Conservation (phyloP, 2,888 invertebrate genomes). For the Melanargia galathea region DNA sequence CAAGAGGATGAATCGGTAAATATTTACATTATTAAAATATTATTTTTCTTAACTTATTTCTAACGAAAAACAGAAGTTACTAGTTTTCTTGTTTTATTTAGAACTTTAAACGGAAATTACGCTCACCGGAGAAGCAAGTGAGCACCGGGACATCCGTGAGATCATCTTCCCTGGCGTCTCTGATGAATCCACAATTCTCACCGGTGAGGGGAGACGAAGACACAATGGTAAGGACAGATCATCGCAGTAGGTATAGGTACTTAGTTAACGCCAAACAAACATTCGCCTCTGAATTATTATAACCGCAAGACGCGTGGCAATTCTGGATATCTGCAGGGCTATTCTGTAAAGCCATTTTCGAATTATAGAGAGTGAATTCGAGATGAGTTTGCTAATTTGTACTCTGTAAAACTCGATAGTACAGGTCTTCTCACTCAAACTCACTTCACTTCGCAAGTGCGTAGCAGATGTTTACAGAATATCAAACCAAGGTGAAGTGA, state of each 20-base stretch:
- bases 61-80: not conserved
- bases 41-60: not conserved
- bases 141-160: constrained; percentile 68
- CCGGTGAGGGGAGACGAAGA: constrained; percentile 61
- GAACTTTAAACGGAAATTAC: constrained; percentile 85
- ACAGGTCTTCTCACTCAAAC: no score
- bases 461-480: no score
- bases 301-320: no score
- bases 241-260: not conserved
- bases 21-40: constrained; percentile 8
- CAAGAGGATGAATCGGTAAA: constrained; percentile 71
- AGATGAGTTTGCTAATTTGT: no score
- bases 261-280: no score
- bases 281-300: no score
- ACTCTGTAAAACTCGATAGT: no score
- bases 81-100: constrained; percentile 49
- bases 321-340: no score
- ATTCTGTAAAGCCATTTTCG: no score
- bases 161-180: constrained; percentile 72
- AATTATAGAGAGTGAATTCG: no score
- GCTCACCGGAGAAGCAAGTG: constrained; percentile 77
- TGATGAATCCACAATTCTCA: constrained; percentile 66
- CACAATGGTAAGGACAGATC: constrained; percentile 41
- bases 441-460: no score
- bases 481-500: no score